Percentiles rank a stretch among this genome's conserved stretches.
phyloP scores from a whole-genome alignment of 2,888 invertebrate genomes.

The Lamellibrachia columna region DNA sequence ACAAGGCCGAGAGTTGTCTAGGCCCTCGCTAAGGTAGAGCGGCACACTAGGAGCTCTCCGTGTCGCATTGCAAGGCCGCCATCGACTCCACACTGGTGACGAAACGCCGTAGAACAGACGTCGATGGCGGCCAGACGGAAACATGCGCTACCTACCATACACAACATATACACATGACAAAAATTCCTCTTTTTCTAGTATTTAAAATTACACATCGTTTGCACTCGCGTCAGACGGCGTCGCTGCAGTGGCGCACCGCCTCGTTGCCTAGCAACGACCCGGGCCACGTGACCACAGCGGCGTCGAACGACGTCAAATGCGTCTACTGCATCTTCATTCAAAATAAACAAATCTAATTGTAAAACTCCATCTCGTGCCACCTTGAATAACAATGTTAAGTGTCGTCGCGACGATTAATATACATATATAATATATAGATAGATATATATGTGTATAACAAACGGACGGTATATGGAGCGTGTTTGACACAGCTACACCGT shows the following conservation, averaged over 20 bases:
- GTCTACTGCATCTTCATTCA: not conserved
- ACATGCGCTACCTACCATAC: not conserved
- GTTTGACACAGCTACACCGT: not conserved
- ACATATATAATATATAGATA: constrained; percentile 12
- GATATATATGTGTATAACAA: constrained; percentile 11
- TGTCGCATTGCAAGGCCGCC: not conserved
- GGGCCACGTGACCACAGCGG: not conserved
- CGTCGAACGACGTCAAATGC: not conserved
- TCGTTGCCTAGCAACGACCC: not conserved
- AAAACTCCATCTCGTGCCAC: not conserved
- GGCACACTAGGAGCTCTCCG: not conserved
- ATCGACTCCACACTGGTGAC: not conserved
- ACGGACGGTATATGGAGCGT: not conserved
- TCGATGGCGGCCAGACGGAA: not conserved
- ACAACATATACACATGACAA: not conserved
- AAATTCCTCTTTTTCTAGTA: not conserved
- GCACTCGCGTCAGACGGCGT: not conserved
- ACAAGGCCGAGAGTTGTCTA: not conserved
- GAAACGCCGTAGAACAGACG: not conserved
- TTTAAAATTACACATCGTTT: not conserved
- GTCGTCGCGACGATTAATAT: constrained; percentile 12
- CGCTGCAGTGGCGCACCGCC: not conserved
- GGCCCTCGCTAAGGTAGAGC: not conserved
- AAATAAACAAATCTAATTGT: not conserved
- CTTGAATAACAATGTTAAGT: not conserved